Base-by-base conservation (phyloP, 2,888 invertebrate genomes). In the Hipparchia sbordonii region DNA sequence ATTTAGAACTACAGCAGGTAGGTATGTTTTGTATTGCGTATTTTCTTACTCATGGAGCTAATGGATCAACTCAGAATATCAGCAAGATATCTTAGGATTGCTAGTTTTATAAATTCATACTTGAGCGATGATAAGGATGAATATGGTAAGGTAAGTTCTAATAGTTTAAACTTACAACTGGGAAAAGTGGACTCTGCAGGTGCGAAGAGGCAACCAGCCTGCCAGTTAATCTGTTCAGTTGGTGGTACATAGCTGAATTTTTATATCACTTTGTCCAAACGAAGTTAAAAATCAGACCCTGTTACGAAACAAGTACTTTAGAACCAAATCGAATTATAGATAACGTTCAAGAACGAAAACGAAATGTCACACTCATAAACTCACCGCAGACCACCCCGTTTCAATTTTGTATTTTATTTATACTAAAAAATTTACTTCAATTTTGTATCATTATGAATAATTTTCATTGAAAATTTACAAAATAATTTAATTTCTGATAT, bases 251-350 rank as follows among this genome's bases (percentile, higher is more conserved):
- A 83, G 33, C 51, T 74, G 63, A 71, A 60, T 62, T 63, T 51
- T 67, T 61, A 59, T 23, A 45, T 62, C 68, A 61, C 59, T 65
- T 23, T 13, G 45, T 52, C 45, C 48, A 48, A 69, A 48, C 52
- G 52, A 56, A 71, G 56, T 80, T 81, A 78, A 83, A 86, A 85
- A 82, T 77, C 74, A 82, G 80, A 88, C 81, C 81, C 83, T 89
- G 85, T 92, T 92, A 91, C 92, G 92, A 92, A 92, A 92, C 92
- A 91, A 89, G 87, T 57, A 87, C 82, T 77, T 80, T 77, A 81
- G 74, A 76, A 72, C 23, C 23, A 23, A 23, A 23, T 23, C 23
- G 23, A 23, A 23, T 23, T 72, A 72, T 73, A 69, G 73, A 77
- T 76, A 75, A 70, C 85, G 88, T 87, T 88, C 82, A 52, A 79